phyloP scores from a whole-genome alignment of 2,113 vertebrate species.

The Syngnathoides biaculeatus region DNA sequence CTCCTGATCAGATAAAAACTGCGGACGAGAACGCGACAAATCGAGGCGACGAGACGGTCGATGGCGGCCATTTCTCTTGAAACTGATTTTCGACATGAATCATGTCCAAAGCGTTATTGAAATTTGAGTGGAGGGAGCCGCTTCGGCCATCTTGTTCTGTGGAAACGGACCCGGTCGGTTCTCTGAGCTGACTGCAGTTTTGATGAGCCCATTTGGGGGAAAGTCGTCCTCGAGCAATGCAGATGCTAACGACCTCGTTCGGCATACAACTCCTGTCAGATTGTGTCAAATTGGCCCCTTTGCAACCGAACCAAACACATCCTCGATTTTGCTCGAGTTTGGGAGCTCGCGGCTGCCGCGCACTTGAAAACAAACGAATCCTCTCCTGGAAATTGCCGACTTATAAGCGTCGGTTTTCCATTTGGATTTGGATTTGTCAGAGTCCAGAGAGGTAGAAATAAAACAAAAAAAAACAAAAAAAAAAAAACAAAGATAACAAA shows the following conservation, averaged over 20 bases:
- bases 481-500: too few species aligned
- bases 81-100: slow-evolving; percentile 13
- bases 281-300: slow-evolving; percentile 55
- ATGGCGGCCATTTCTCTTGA: slow-evolving; percentile 21
- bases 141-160: too few species aligned
- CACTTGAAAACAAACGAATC: too few species aligned
- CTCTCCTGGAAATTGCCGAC: slow-evolving; percentile 27
- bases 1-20: slow-evolving; percentile 23
- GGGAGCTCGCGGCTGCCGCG: neutral
- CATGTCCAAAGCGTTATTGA: slow-evolving; percentile 15
- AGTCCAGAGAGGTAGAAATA: slow-evolving; percentile 13
- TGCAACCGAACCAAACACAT: slow-evolving; percentile 35
- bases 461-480: too few species aligned
- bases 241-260: slow-evolving; percentile 36
- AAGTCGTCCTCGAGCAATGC: slow-evolving; percentile 46
- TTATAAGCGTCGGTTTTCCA: slow-evolving; percentile 15
- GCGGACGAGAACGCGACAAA: neutral
- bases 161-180: slow-evolving; percentile 34
- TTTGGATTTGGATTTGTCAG: slow-evolving; percentile 39
- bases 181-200: slow-evolving; percentile 30
- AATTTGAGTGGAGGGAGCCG: too few species aligned
- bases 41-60: slow-evolving; percentile 17
- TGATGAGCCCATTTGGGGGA: slow-evolving; percentile 45
- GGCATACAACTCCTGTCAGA: slow-evolving; percentile 22
- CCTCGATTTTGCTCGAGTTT: slow-evolving; percentile 24